Evolutionary conservation across 2,797 vertebrate species (phyloP).

Genomic region (Sebastes steindachneri): DNA sequence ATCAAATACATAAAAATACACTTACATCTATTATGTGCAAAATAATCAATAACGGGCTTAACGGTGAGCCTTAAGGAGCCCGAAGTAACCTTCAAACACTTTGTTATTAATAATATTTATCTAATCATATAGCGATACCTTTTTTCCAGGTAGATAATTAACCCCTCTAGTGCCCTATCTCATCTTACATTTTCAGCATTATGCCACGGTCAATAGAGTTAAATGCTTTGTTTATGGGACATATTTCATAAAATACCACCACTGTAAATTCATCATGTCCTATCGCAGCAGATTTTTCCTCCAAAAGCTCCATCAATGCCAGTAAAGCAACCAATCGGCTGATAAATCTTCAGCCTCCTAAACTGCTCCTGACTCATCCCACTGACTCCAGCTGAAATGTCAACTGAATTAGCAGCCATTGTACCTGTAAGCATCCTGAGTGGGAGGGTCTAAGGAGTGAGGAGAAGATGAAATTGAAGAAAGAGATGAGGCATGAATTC

Average conservation of each 20-base stretch:
- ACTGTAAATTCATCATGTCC: background rate
- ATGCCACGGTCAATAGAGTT: background rate
- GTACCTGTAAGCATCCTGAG: background rate
- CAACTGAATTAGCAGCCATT: background rate
- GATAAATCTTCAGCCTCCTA: background rate
- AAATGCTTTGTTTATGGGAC: background rate
- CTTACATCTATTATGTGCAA: background rate
- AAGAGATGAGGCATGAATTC: background rate
- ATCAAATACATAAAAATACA: background rate
- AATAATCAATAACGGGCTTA: background rate
- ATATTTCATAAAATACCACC: background rate
- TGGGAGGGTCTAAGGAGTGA: background rate
- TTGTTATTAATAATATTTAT: background rate
- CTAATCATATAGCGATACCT: background rate
- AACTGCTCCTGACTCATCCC: background rate
- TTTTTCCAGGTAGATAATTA: background rate
- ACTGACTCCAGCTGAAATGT: background rate
- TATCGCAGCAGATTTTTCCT: background rate
- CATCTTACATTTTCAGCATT: background rate
- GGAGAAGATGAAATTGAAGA: background rate
- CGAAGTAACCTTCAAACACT: background rate
- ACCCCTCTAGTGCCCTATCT: background rate
- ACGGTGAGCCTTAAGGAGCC: background rate
- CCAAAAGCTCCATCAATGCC: background rate
- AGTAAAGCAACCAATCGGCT: background rate